These are phyloP conservation scores for Sinosuthora webbiana DNA, from an alignment of 2,113 vertebrate genomes.

Conservation along the genomic window DNA sequence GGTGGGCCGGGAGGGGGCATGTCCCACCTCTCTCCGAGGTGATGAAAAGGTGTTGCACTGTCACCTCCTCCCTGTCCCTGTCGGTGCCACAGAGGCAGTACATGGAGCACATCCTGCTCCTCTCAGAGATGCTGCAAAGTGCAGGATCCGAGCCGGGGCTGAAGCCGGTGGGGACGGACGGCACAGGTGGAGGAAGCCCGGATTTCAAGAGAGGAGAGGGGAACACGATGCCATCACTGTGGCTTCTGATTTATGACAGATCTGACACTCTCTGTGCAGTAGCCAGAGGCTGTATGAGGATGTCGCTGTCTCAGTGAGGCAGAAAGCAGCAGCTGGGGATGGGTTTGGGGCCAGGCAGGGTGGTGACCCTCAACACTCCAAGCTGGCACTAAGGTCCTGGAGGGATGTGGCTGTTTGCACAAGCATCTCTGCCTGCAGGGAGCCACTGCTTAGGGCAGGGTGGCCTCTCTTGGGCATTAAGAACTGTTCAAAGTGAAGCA, in stretches of 20 bases:
- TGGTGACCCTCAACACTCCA: background rate
- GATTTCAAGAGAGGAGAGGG: background rate
- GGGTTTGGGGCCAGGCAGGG: background rate
- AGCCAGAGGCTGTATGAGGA: background rate
- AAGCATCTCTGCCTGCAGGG: background rate
- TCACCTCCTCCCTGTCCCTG: background rate
- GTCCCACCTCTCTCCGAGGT: background rate
- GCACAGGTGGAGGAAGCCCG: background rate
- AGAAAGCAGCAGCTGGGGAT: background rate
- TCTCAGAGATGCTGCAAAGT: background rate
- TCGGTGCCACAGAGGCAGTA: rapidly evolving
- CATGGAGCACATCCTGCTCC: background rate
- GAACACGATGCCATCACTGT: background rate
- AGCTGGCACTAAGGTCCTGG: background rate
- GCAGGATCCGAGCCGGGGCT: background rate
- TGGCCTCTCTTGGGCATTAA: background rate
- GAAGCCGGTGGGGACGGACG: background rate
- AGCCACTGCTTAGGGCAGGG: background rate
- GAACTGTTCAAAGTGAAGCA: background rate
- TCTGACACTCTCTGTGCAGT: background rate
- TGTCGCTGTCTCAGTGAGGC: background rate
- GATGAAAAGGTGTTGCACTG: background rate
- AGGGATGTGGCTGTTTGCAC: background rate
- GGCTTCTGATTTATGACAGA: background rate
- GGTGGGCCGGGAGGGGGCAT: background rate